A percentile compares a stretch with the other conserved stretches of the same genome.
These are phyloP conservation scores for Sphaerophoria taeniata DNA, from an alignment of 2,888 invertebrate genomes.

Conservation along the genomic window DNA sequence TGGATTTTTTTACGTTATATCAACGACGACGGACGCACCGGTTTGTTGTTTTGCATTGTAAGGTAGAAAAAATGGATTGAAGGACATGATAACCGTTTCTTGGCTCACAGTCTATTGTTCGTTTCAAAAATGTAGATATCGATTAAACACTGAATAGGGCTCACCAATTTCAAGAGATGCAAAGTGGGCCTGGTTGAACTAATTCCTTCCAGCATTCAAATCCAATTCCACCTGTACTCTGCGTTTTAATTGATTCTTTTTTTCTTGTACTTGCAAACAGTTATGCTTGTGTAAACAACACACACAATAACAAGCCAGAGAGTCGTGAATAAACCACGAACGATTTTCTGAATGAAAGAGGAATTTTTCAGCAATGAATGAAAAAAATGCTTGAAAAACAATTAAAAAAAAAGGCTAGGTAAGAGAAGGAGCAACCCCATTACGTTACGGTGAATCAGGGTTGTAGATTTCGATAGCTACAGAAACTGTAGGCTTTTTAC, in stretches of 20 bases:
- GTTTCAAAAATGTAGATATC: slow-evolving; percentile 17
- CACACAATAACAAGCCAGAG: background rate
- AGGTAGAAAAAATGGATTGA: slow-evolving; percentile 13
- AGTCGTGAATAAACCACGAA: slow-evolving; percentile 58
- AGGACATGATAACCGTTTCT: slow-evolving; percentile 39
- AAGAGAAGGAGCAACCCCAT: background rate
- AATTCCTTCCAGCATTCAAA: background rate
- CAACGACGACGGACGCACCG: background rate
- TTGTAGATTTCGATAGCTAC: background rate
- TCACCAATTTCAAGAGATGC: slow-evolving; percentile 1
- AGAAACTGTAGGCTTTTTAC: slow-evolving; percentile 20
- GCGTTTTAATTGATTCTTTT: slow-evolving; percentile 25
- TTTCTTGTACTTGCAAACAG: slow-evolving; percentile 33
- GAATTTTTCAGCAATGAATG: slow-evolving; percentile 39
- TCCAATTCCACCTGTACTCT: slow-evolving; percentile 6
- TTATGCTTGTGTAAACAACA: slow-evolving; percentile 27
- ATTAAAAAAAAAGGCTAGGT: background rate
- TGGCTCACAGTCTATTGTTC: slow-evolving; percentile 36
- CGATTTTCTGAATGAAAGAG: slow-evolving; percentile 44
- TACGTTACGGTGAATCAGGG: background rate
- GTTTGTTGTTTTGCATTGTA: slow-evolving; percentile 23
- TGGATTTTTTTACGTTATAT: slow-evolving; percentile 46
- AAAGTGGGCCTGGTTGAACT: background rate
- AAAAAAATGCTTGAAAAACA: slow-evolving; percentile 35
- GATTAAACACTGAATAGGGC: slow-evolving; percentile 35